Base-by-base conservation (phyloP, 2,888 invertebrate species). In the Gastrophysa polygoni region DNA sequence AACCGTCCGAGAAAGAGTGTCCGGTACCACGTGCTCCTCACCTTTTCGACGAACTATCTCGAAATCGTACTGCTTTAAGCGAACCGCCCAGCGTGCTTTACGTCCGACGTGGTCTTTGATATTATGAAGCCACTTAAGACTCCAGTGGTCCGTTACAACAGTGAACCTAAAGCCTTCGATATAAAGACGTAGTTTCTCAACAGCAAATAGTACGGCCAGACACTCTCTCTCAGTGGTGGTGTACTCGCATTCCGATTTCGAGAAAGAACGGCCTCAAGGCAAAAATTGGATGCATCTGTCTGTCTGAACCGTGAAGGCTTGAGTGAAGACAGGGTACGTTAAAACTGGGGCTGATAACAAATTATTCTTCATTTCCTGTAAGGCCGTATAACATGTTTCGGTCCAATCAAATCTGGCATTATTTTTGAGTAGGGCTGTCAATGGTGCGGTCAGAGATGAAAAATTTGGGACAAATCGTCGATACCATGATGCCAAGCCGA, bases 401-500 rank as follows among this genome's bases (percentile, higher is more conserved):
- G 50, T 55, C 69, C 69, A 68, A 17, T 46, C 11, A 34, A 29
- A 69, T 17, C 29, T 20, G 1, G 11, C 34, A 10, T 64, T 66
- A 29, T 71, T 70, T 17, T 54, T 24, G 6, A 50, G 49, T n/a
- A 68, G 38, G 6, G 57, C 20, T 1, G 58, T 65, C 2, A 71
- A 21, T 1, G 66, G 66, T 1, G 67, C 66, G n/a, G 59, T 24
- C 4, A 66, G 18, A 11, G 50, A 50, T 3, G 70, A 63, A 58
- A 72, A 71, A 48, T 66, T 34, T 6, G 59, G 56, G 2, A 71
- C 51, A 29, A 72, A 71, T 46, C 67, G 59, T 2, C 71, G 61
- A 47, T 71, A 72, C 64, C 68, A 72, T 1, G 68, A 67, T 1
- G 66, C 57, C 14, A 64, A 46, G 6, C 71, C 71, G 8, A 63